Evolutionary conservation across 1,140 invertebrate genomes (phyloP).

Genomic region (Drosophila funebris): DNA sequence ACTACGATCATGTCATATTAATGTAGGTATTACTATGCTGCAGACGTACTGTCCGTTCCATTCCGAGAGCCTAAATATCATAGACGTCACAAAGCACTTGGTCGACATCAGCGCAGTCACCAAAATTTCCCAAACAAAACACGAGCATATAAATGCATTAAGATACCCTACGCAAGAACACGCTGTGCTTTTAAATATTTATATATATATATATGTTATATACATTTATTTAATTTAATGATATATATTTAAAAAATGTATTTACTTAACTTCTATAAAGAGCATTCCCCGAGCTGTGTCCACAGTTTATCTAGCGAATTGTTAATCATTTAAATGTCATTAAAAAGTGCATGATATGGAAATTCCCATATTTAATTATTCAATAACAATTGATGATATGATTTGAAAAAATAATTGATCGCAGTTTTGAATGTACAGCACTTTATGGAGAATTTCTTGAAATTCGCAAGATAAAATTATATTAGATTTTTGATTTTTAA

Average conservation of each 20-base stretch:
- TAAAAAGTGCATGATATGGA: constrained; percentile 3
- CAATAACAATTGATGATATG: constrained; percentile 10
- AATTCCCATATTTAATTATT: constrained; percentile 10
- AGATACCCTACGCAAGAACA: not conserved
- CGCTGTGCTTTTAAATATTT: not conserved
- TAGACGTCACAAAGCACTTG: constrained; percentile 32
- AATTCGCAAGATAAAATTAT: too few species aligned
- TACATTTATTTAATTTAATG: not conserved
- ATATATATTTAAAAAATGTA: not conserved
- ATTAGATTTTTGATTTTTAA: too few species aligned
- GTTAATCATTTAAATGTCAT: not conserved
- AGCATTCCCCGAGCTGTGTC: not conserved
- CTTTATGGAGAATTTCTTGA: not conserved
- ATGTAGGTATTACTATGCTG: constrained; percentile 32
- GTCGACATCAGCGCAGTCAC: constrained; percentile 28
- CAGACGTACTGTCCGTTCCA: not conserved
- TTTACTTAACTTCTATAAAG: not conserved
- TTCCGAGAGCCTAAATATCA: not conserved
- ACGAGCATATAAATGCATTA: not conserved
- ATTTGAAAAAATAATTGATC: not conserved
- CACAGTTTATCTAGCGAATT: too few species aligned
- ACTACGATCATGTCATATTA: constrained; percentile 20
- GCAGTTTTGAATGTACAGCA: constrained; percentile 8
- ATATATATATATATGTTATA: not conserved
- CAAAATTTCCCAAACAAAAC: constrained; percentile 10